Conservation (phyloP, 2,888 invertebrate species). For the Drosophila borborema region DNA sequence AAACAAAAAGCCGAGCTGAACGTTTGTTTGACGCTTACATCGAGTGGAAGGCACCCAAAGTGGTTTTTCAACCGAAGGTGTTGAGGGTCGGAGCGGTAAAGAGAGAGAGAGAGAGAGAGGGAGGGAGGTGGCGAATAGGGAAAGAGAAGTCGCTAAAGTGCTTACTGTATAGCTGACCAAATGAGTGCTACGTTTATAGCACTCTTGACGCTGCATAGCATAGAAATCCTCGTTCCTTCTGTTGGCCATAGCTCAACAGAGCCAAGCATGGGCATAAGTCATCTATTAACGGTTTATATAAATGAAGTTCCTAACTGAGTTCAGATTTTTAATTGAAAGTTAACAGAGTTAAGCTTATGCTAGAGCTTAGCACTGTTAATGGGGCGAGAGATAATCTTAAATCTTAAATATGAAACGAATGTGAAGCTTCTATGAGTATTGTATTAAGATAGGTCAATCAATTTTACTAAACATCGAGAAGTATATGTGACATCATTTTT, state of each 20-base stretch:
- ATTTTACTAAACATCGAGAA: no score
- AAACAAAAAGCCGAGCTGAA: constrained; percentile 39
- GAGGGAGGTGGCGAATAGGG: background rate
- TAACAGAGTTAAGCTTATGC: background rate
- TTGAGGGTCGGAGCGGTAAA: background rate
- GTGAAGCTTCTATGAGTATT: no score
- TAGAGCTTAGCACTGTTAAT: no score
- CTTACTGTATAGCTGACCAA: constrained; percentile 44
- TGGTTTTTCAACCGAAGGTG: constrained; percentile 46
- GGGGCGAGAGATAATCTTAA: no score
- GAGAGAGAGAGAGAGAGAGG: background rate
- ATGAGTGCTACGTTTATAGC: constrained; percentile 18
- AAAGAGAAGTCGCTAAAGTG: constrained; percentile 29
- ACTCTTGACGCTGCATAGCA: constrained; percentile 4
- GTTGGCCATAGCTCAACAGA: constrained; percentile 26
- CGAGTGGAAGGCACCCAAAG: constrained; percentile 67
- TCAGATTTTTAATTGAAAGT: background rate
- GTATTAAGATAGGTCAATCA: no score
- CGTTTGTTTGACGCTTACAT: constrained; percentile 76
- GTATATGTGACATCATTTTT: no score
- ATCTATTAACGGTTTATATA: constrained; percentile 1
- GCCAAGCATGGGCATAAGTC: background rate
- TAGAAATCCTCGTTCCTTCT: background rate
- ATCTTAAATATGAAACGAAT: no score
- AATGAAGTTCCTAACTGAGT: background rate